Conservation (phyloP, 2,888 invertebrate species). For the Danaus chrysippus region DNA sequence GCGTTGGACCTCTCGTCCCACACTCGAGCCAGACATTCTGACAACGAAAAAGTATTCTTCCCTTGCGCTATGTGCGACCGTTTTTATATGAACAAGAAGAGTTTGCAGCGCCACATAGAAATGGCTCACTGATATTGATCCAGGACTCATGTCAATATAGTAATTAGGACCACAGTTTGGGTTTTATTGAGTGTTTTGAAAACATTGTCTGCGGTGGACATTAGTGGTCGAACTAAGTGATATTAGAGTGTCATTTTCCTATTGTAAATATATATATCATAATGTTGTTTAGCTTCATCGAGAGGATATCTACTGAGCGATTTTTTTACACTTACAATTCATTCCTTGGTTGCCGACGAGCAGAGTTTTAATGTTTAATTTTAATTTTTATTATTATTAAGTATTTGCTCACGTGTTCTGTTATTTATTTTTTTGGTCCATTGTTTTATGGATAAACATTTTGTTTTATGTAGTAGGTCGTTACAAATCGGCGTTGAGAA, state of each 20-base stretch:
- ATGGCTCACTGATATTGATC: slow-evolving; percentile 67
- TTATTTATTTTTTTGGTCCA: slow-evolving; percentile 63
- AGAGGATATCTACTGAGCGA: slow-evolving; percentile 34
- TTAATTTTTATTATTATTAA: slow-evolving; percentile 43
- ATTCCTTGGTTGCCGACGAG: slow-evolving; percentile 50
- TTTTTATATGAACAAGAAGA: slow-evolving; percentile 76
- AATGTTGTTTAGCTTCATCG: slow-evolving; percentile 14
- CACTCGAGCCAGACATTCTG: slow-evolving; percentile 71
- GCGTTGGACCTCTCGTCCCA: slow-evolving; percentile 69
- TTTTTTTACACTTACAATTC: slow-evolving; percentile 37
- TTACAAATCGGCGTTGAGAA: slow-evolving; percentile 38
- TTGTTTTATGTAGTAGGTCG: slow-evolving; percentile 42
- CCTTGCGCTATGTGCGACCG: slow-evolving; percentile 80
- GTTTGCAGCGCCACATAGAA: slow-evolving; percentile 77
- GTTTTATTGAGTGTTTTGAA: not conserved
- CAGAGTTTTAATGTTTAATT: slow-evolving; percentile 39
- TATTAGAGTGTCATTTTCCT: slow-evolving; percentile 29
- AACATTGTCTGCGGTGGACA: not conserved
- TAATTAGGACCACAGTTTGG: not conserved
- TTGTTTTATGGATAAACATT: slow-evolving; percentile 44
- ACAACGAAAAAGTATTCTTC: slow-evolving; percentile 76
- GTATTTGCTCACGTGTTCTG: slow-evolving; percentile 63
- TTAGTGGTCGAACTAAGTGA: slow-evolving; percentile 20
- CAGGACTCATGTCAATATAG: slow-evolving; percentile 9
- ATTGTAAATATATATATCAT: slow-evolving; percentile 32